Conservation (phyloP, 2,888 invertebrate species). For the Eudemis profundana region DNA sequence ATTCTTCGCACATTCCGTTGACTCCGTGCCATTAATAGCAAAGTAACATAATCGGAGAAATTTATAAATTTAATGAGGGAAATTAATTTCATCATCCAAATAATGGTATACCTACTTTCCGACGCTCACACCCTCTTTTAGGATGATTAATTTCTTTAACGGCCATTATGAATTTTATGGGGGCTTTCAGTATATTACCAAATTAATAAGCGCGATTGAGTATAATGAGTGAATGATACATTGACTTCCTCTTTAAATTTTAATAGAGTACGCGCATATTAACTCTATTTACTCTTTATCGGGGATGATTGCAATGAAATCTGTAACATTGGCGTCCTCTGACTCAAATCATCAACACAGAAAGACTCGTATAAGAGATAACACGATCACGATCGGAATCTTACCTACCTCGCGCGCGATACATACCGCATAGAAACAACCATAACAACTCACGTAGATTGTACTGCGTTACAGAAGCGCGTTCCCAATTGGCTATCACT, state of each 20-base stretch:
- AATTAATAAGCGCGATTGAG: conserved; percentile 6
- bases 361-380: too few species aligned
- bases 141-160: conserved; percentile 29
- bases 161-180: conserved; percentile 24
- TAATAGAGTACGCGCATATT: neutral
- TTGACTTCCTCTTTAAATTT: neutral
- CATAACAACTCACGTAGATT: too few species aligned
- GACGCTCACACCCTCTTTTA: conserved; percentile 20
- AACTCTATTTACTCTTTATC: too few species aligned
- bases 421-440: too few species aligned
- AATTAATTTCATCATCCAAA: conserved; percentile 26
- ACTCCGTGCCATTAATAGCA: conserved; percentile 24
- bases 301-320: too few species aligned
- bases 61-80: conserved; percentile 21
- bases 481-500: too few species aligned
- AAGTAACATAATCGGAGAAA: conserved; percentile 26
- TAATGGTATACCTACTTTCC: conserved; percentile 31
- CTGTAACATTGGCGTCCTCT: too few species aligned
- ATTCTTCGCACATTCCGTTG: neutral
- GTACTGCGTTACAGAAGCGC: too few species aligned
- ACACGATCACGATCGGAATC: too few species aligned
- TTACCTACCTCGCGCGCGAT: too few species aligned
- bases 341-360: too few species aligned
- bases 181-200: conserved; percentile 16
- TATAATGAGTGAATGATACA: neutral